Percentiles rank a stretch among this genome's conserved stretches.
phyloP scores from a whole-genome alignment of 2,888 invertebrate genomes.

The Prosopocoilus inquinatus region DNA sequence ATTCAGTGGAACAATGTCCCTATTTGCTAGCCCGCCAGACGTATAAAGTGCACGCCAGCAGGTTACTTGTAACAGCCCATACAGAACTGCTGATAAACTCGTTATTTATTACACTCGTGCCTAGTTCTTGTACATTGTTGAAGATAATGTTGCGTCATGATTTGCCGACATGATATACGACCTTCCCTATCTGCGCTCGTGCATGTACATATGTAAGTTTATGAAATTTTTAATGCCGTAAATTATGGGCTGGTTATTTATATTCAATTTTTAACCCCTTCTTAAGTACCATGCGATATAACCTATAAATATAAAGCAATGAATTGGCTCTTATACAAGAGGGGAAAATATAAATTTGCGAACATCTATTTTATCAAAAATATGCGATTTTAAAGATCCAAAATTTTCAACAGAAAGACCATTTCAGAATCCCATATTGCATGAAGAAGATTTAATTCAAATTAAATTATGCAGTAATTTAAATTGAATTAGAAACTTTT shows the following conservation, averaged over 20 bases:
- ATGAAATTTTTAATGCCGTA: conserved; percentile 10
- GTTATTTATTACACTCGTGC: conserved; percentile 30
- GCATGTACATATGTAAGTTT: conserved; percentile 14
- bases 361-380: no score
- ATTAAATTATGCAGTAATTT: no score
- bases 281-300: no score
- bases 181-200: conserved; percentile 11
- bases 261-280: neutral
- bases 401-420: no score
- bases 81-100: conserved; percentile 29
- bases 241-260: conserved; percentile 10
- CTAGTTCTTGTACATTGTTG: conserved; percentile 31
- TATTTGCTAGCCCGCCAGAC: conserved; percentile 19
- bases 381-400: no score
- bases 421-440: no score
- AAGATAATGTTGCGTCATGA: conserved; percentile 33
- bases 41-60: conserved; percentile 31
- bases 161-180: conserved; percentile 31
- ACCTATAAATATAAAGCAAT: no score
- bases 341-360: no score
- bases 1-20: conserved; percentile 35
- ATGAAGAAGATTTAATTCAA: no score
- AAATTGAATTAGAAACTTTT: no score
- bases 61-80: conserved; percentile 22
- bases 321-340: no score